A percentile compares a stretch with the other conserved stretches of the same genome.
phyloP scores from a whole-genome alignment of 2,888 invertebrate species.

The Mechanitis messenoides region DNA sequence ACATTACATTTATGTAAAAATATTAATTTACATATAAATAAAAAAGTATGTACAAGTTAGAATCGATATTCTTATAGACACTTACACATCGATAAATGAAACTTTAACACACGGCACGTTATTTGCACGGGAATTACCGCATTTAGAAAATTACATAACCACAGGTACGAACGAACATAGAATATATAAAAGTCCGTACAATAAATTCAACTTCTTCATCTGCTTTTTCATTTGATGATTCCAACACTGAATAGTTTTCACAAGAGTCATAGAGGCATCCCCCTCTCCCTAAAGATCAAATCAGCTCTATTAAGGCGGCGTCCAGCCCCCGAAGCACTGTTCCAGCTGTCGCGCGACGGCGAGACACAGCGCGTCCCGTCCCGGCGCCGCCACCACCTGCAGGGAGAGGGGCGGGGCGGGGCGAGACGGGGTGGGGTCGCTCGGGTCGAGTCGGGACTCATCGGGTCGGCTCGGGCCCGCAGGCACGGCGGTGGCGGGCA shows the following conservation, averaged over 20 bases:
- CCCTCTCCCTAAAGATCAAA: no score
- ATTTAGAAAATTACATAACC: not conserved
- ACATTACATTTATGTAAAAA: conserved; percentile 12
- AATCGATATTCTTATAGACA: no score
- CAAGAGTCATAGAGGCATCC: no score
- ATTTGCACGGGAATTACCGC: not conserved
- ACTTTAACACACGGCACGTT: not conserved
- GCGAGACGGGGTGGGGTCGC: conserved; percentile 85
- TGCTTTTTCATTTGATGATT: no score
- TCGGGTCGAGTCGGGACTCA: conserved; percentile 33
- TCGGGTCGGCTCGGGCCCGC: conserved; percentile 57
- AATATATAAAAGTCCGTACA: not conserved
- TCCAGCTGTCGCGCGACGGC: conserved; percentile 88
- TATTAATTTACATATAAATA: conserved; percentile 3
- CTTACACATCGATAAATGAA: not conserved
- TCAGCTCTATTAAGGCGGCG: conserved; percentile 55
- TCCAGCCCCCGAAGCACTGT: conserved; percentile 89
- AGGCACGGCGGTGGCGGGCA: conserved; percentile 87
- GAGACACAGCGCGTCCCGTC: conserved; percentile 87
- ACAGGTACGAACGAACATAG: not conserved
- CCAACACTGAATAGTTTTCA: no score
- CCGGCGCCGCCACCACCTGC: conserved; percentile 82
- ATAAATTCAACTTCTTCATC: no score
- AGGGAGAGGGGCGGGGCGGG: conserved; percentile 71
- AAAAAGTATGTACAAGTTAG: not conserved